Percentiles rank a stretch among this genome's conserved stretches.
phyloP scores from a whole-genome alignment of 2,797 vertebrate species.

The Danionella dracula region DNA sequence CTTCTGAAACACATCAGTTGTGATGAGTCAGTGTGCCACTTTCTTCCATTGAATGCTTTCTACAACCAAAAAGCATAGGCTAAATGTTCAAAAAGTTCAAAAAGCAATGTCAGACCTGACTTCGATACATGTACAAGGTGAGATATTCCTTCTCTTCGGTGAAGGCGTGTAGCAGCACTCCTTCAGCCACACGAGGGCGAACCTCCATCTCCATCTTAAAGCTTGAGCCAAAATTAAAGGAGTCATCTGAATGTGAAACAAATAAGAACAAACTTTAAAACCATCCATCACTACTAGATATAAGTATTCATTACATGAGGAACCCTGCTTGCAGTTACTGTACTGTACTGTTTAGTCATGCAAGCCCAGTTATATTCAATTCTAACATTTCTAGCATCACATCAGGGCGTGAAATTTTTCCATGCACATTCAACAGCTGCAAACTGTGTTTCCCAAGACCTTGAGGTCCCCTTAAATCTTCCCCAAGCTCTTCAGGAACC shows the following conservation, averaged over 20 bases:
- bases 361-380: conserved; percentile 10
- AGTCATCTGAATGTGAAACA: conserved; percentile 72
- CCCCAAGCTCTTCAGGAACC: background rate
- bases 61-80: too few relatives aligned
- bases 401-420: conserved; percentile 44
- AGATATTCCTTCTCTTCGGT: conserved; percentile 66
- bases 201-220: conserved; percentile 89
- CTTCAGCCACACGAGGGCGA: conserved; percentile 82
- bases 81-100: too few relatives aligned
- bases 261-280: conserved; percentile 29
- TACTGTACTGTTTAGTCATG: background rate
- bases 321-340: background rate
- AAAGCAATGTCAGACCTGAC: conserved; percentile 73
- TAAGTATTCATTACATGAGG: too few relatives aligned
- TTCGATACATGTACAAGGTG: conserved; percentile 80
- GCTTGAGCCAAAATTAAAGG: conserved; percentile 77
- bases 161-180: conserved; percentile 80
- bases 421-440: conserved; percentile 48
- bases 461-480: conserved; percentile 5
- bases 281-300: too few relatives aligned
- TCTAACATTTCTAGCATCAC: conserved; percentile 24
- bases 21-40: too few relatives aligned
- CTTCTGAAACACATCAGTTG: too few relatives aligned
- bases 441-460: conserved; percentile 24
- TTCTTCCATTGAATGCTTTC: too few relatives aligned